Evolutionary conservation across 2,797 vertebrate genomes (phyloP).

Genomic region (Cichlasoma orientale): DNA sequence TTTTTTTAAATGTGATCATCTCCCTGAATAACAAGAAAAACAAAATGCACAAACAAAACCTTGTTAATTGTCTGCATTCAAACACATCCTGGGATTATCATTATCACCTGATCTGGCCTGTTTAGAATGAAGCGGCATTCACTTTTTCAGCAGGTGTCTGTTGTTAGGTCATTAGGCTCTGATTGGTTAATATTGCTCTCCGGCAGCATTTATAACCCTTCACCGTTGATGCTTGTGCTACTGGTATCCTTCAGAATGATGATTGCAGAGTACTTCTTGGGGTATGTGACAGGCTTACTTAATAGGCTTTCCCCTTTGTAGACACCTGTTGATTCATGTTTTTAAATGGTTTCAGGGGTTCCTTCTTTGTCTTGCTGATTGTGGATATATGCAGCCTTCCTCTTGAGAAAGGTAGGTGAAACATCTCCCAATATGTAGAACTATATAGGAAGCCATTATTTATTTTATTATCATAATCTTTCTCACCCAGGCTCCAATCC

Average conservation of each 20-base stretch:
- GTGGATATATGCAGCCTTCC: not conserved
- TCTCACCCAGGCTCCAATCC: not conserved
- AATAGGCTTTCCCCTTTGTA: not conserved
- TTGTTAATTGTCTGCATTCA: not conserved
- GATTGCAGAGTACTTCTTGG: not conserved
- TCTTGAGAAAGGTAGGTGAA: not conserved
- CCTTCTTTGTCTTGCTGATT: not conserved
- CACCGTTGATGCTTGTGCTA: fast-evolving
- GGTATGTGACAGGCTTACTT: not conserved
- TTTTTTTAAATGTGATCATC: not conserved
- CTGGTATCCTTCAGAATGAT: not conserved
- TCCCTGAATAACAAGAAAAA: not conserved
- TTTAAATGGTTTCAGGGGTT: not conserved
- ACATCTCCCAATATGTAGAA: not conserved
- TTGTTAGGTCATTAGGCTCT: conserved; percentile 3
- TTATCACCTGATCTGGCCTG: not conserved
- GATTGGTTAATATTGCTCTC: conserved; percentile 15
- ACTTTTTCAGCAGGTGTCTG: conserved; percentile 18
- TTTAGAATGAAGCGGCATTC: fast-evolving
- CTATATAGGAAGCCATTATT: no score
- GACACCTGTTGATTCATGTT: not conserved
- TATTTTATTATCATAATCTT: no score
- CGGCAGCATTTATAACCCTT: conserved; percentile 12
- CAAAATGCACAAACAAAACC: not conserved
- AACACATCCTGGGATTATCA: not conserved